Conservation (phyloP, 2,888 invertebrate genomes). For the Clistopyga incitator region DNA sequence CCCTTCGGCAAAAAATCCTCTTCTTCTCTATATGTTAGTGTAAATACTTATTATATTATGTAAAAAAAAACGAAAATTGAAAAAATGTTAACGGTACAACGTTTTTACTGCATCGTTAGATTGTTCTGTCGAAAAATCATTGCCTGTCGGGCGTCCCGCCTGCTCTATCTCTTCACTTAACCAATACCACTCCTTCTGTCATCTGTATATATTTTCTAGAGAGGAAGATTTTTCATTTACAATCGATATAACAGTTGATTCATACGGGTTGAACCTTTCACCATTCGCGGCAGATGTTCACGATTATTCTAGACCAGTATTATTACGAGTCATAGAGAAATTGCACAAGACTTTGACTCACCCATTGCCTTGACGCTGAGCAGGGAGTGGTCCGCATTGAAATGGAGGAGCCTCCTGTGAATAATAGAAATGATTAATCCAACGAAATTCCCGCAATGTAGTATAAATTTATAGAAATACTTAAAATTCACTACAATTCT, state of each 20-base stretch:
- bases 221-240: conserved; percentile 51
- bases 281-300: conserved; percentile 39
- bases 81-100: conserved; percentile 43
- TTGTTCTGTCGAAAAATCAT: conserved; percentile 48
- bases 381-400: conserved; percentile 78
- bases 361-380: conserved; percentile 82
- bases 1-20: conserved; percentile 27
- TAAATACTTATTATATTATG: conserved; percentile 50
- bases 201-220: conserved; percentile 51
- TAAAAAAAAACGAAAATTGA: conserved; percentile 40
- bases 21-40: conserved; percentile 46
- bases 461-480: not conserved
- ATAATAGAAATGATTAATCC: conserved; percentile 1
- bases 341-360: conserved; percentile 72
- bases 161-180: conserved; percentile 52
- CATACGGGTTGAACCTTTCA: conserved; percentile 26
- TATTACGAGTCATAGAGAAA: conserved; percentile 34
- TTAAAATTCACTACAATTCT: not conserved
- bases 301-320: conserved; percentile 38
- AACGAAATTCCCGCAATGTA: not conserved
- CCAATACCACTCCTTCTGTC: conserved; percentile 46
- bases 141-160: conserved; percentile 36
- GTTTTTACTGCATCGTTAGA: conserved; percentile 54
- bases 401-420: conserved; percentile 79
- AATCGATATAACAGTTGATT: conserved; percentile 47